Evolutionary conservation across 2,888 invertebrate species (phyloP), one percentile per base, ranked within the genome.

Genomic region (Nemurella pictetii): DNA sequence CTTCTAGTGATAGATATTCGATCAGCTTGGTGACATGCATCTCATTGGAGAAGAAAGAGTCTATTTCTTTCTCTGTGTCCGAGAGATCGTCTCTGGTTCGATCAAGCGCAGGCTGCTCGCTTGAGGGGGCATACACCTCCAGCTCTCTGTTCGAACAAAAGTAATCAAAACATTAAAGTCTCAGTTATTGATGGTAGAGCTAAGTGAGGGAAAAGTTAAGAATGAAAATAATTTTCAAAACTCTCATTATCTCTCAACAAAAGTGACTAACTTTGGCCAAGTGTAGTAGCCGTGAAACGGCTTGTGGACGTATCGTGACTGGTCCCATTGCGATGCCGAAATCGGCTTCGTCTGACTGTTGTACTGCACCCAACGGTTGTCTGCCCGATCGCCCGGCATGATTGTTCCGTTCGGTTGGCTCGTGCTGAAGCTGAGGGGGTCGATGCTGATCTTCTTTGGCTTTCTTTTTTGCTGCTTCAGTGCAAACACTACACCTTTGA

Each of bases 311-410:
- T 94, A 94, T 89, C 93, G 92, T 0, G 93, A 92, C 86, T 92
- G 91, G 86, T 97, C 93, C 97, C 97, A 98, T 85, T 95, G 93
- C 85, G 94, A 93, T 82, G 93, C 92, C 3, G 92, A 94, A 80
- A 91, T 89, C 0, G 95, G 95, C 25, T 92, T 89, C 0, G 91
- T 92, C 77, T 91, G 90, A 25, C 92, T 92, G 87, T 94, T 92
- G 86, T 95, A 95, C 90, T 95, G 93, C 75, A 95, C 91, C 96
- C 96, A 97, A 78, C 92, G 90, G 88, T 97, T 95, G 88, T 96
- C 95, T 30, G 92, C 89, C 85, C 96, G 92, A 87, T 94, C 92
- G 0, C 94, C 95, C 88, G 91, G 91, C 82, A 86, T 87, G 29
- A 89, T 83, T 82, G 85, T 87, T 82, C 28, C 28, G 84, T 5